These are phyloP conservation scores for Silurus glanis DNA, from an alignment of 2,113 vertebrate genomes.

Conservation along the genomic window DNA sequence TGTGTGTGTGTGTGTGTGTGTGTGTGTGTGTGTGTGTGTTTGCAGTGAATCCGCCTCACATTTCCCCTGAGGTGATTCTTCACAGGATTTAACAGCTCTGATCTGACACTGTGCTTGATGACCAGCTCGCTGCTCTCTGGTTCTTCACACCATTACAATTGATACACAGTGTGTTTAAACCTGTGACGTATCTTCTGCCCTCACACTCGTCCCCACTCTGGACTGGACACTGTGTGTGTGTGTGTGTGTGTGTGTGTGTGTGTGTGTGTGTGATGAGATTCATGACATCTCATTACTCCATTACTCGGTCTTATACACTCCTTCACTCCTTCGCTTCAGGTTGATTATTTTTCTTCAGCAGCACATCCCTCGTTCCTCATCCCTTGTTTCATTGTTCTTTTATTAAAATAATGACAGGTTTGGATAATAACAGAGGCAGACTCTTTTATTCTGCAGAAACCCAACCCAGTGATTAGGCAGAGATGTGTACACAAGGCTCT, in stretches of 20 bases:
- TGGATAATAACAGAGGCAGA: background rate
- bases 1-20: background rate
- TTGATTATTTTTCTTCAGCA: background rate
- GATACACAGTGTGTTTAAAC: conserved; percentile 35
- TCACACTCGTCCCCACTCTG: background rate
- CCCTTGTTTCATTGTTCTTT: background rate
- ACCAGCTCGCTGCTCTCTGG: conserved; percentile 18
- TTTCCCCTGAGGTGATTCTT: conserved; percentile 56
- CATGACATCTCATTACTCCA: background rate
- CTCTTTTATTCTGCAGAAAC: background rate
- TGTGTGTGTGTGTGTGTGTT: too few relatives aligned
- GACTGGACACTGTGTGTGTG: background rate
- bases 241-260: too few relatives aligned
- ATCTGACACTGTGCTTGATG: conserved; percentile 35
- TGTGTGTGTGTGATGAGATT: background rate
- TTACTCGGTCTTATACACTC: background rate
- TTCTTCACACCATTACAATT: conserved; percentile 39
- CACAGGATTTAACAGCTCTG: conserved; percentile 57
- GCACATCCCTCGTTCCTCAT: background rate
- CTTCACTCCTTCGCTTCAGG: background rate
- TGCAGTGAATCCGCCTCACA: conserved; percentile 9
- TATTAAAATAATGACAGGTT: background rate
- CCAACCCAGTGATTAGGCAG: too few relatives aligned
- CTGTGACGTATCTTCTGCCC: background rate
- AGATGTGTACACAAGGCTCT: background rate